Conservation (phyloP, 1,140 invertebrate species). For the Penaeus vannamei region DNA sequence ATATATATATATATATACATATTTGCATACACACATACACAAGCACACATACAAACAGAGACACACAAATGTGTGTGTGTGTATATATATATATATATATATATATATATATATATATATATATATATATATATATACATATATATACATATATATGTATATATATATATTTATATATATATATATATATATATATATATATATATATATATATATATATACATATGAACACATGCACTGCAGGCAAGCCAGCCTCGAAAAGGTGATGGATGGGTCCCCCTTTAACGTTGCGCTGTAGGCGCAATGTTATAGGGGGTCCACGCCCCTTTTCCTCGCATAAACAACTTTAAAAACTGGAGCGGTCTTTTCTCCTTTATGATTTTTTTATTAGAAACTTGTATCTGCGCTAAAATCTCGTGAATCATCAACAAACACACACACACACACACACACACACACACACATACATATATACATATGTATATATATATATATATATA, state of each 20-base stretch:
- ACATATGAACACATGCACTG: conserved; percentile 6
- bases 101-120: background rate
- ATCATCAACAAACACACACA: too few relatives aligned
- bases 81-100: background rate
- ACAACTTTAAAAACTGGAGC: too few relatives aligned
- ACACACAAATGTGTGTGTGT: background rate
- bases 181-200: background rate
- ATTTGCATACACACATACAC: background rate
- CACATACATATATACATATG: background rate
- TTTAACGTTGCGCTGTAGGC: too few relatives aligned
- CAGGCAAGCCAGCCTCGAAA: background rate
- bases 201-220: background rate
- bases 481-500: background rate
- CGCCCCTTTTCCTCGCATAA: too few relatives aligned
- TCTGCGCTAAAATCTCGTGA: too few relatives aligned
- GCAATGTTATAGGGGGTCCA: too few relatives aligned
- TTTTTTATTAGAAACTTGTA: too few relatives aligned
- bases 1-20: background rate
- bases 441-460: too few relatives aligned
- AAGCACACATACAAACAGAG: background rate
- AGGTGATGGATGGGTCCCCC: too few relatives aligned
- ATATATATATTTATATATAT: background rate
- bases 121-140: background rate
- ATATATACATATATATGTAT: background rate
- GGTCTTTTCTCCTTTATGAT: too few relatives aligned